These are phyloP conservation scores for Drosophila simulans DNA, from an alignment of 1,140 invertebrate species.

Conservation along the genomic window DNA sequence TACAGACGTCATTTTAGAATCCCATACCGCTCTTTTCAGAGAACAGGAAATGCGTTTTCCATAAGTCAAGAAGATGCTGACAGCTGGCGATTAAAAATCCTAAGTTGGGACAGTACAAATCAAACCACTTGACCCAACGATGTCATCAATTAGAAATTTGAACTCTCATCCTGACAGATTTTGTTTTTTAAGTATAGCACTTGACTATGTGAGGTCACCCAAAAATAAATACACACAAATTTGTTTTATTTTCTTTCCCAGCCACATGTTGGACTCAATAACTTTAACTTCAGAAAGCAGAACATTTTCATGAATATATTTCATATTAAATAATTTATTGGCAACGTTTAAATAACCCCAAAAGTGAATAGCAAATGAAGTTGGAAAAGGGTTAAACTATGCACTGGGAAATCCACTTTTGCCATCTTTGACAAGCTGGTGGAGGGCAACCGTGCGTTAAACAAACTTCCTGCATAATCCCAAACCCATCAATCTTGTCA, in stretches of 20 bases:
- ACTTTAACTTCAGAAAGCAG: neutral
- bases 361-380: slow-evolving; percentile 13
- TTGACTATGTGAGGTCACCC: slow-evolving; percentile 11
- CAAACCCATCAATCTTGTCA: slow-evolving; percentile 45
- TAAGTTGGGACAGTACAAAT: neutral
- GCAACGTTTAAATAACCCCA: slow-evolving; percentile 31
- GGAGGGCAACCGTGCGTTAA: slow-evolving; percentile 58
- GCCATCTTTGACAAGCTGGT: slow-evolving; percentile 21
- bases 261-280: slow-evolving; percentile 9
- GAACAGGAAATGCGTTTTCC: slow-evolving; percentile 11
- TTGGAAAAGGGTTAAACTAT: slow-evolving; percentile 55
- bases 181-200: slow-evolving; percentile 20
- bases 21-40: neutral
- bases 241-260: slow-evolving; percentile 9
- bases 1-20: neutral
- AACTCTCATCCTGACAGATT: slow-evolving; percentile 21
- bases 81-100: slow-evolving; percentile 10
- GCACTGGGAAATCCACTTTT: slow-evolving; percentile 24
- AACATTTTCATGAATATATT: slow-evolving; percentile 24
- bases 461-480: slow-evolving; percentile 61
- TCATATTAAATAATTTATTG: slow-evolving; percentile 41
- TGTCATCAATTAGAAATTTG: slow-evolving; percentile 44
- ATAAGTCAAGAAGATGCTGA: neutral
- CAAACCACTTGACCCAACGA: slow-evolving; percentile 30
- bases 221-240: slow-evolving; percentile 1